phyloP scores from a whole-genome alignment of 2,113 vertebrate species.

The Tretioscincus oriximinensis region DNA sequence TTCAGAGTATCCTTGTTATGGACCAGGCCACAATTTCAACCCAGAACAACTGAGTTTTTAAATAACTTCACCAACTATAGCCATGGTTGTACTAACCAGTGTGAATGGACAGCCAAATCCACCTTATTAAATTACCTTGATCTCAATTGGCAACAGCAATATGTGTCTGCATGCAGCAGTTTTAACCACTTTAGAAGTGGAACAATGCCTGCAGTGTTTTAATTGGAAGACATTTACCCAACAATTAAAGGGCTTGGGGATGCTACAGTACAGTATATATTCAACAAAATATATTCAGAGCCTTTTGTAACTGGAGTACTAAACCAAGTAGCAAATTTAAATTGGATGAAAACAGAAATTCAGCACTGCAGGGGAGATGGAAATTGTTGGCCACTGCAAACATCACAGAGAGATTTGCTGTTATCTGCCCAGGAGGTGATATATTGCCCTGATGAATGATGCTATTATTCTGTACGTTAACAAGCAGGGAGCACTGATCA shows the following conservation, averaged over 20 bases:
- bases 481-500: background rate
- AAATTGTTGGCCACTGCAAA: background rate
- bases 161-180: too few species aligned
- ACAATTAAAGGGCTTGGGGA: background rate
- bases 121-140: too few species aligned
- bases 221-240: background rate
- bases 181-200: too few species aligned
- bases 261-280: background rate
- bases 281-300: background rate
- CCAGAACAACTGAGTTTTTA: too few species aligned
- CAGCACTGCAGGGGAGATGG: background rate
- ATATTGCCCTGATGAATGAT: background rate
- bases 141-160: too few species aligned
- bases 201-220: background rate
- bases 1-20: too few species aligned
- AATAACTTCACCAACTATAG: too few species aligned
- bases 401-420: background rate
- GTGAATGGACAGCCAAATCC: too few species aligned
- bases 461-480: background rate
- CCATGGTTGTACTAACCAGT: too few species aligned
- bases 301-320: background rate
- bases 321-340: conserved; percentile 15
- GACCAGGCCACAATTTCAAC: too few species aligned
- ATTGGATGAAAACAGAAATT: background rate
- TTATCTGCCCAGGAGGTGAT: background rate